Evolutionary conservation across 2,888 invertebrate genomes (phyloP).

Genomic region (Chrysolina oricalcia): DNA sequence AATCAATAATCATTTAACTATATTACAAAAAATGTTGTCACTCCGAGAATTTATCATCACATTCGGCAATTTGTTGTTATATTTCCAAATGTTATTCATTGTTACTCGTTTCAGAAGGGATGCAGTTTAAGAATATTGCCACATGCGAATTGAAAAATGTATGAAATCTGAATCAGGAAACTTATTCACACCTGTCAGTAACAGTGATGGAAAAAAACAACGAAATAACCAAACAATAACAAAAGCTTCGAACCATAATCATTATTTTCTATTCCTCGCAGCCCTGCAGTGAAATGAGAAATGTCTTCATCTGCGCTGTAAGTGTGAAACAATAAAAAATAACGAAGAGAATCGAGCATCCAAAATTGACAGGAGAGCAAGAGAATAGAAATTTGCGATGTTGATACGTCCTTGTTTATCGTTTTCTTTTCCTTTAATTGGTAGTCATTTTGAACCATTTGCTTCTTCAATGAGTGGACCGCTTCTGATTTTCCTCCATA

Average conservation of each 20-base stretch:
- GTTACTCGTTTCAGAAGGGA: no score
- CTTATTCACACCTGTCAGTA: slow-evolving; percentile 13
- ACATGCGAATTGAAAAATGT: background rate
- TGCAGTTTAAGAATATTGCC: no score
- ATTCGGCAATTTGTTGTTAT: no score
- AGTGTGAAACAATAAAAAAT: slow-evolving; percentile 1
- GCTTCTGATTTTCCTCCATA: no score
- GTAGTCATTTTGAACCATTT: no score
- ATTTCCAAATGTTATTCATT: no score
- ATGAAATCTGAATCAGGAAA: background rate
- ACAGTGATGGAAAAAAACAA: background rate
- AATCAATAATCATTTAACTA: no score
- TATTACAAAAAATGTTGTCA: no score
- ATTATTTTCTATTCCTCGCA: background rate
- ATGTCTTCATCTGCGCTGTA: background rate
- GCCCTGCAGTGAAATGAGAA: background rate
- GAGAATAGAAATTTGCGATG: background rate
- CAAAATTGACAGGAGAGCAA: background rate
- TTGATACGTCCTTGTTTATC: background rate
- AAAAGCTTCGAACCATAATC: background rate
- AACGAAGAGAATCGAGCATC: background rate
- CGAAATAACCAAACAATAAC: background rate
- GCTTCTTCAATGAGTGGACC: no score
- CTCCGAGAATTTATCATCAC: no score
- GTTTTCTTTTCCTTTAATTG: background rate